These are phyloP conservation scores for Ceratosolen solmsi DNA, from an alignment of 1,140 invertebrate genomes.

Conservation along the genomic window DNA sequence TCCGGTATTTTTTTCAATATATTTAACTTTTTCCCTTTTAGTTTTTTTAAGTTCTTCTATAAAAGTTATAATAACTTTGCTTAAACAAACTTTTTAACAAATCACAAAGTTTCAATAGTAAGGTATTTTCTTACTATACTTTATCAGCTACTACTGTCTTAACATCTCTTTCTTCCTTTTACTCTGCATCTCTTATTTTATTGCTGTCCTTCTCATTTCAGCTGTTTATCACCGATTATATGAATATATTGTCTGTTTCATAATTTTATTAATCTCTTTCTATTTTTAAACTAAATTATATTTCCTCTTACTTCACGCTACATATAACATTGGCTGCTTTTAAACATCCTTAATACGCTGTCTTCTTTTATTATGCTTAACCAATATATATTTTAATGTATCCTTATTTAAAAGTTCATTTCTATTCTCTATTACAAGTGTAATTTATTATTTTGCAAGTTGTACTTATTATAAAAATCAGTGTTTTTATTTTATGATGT, in stretches of 20 bases:
- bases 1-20: background rate
- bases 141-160: background rate
- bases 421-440: background rate
- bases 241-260: background rate
- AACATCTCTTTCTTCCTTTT: background rate
- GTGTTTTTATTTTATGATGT: too few relatives aligned
- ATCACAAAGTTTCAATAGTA: slow-evolving; percentile 21
- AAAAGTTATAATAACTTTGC: background rate
- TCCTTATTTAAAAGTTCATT: background rate
- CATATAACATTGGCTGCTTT: background rate
- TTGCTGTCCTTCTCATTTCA: slow-evolving; percentile 48
- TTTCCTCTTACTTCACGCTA: background rate
- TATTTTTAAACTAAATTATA: slow-evolving; percentile 7
- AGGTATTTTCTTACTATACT: background rate
- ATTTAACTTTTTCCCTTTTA: background rate
- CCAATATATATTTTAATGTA: background rate
- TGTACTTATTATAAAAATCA: too few relatives aligned
- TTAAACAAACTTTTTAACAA: slow-evolving; percentile 45
- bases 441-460: background rate
- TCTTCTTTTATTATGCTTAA: slow-evolving; percentile 9
- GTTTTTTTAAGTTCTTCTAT: background rate
- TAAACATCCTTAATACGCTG: background rate
- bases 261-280: slow-evolving; percentile 3
- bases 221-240: slow-evolving; percentile 41
- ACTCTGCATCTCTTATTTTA: slow-evolving; percentile 20